A percentile compares a stretch with the other conserved stretches of the same genome.
These are phyloP conservation scores for Girardinus metallicus DNA, from an alignment of 2,797 vertebrate genomes.

Conservation along the genomic window DNA sequence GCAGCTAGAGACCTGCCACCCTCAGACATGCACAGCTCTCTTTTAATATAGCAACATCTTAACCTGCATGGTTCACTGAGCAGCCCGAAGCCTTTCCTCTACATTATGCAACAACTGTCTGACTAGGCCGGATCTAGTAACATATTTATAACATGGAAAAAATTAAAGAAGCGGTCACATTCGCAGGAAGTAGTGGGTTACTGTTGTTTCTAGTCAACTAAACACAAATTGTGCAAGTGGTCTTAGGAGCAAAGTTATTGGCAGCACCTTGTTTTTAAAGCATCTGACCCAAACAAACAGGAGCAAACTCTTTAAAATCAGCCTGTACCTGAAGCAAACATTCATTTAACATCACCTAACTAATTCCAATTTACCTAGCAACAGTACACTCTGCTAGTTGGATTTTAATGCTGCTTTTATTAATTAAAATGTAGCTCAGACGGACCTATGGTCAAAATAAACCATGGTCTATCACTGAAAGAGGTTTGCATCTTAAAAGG, in stretches of 20 bases:
- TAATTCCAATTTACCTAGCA: neutral
- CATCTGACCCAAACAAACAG: neutral
- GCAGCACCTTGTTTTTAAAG: neutral
- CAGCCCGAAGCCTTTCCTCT: constrained; percentile 1
- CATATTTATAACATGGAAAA: constrained; percentile 9
- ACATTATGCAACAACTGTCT: constrained; percentile 11
- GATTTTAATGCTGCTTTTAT: neutral
- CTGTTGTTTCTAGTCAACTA: neutral
- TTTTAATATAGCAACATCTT: constrained; percentile 8
- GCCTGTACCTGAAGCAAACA: neutral
- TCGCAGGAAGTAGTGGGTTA: neutral
- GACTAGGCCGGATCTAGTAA: constrained; percentile 3
- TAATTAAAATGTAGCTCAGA: neutral
- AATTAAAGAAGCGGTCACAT: neutral
- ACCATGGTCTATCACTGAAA: neutral
- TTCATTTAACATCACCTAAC: neutral
- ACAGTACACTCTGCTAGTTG: neutral
- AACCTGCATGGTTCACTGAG: neutral
- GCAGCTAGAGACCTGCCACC: neutral
- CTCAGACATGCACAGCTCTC: neutral
- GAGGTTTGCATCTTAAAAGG: neutral
- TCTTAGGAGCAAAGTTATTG: neutral
- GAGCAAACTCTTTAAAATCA: neutral
- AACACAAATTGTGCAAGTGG: neutral
- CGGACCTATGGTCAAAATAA: neutral